Evolutionary conservation across 2,888 invertebrate species (phyloP).

Genomic region (Rhogogaster chlorosoma): DNA sequence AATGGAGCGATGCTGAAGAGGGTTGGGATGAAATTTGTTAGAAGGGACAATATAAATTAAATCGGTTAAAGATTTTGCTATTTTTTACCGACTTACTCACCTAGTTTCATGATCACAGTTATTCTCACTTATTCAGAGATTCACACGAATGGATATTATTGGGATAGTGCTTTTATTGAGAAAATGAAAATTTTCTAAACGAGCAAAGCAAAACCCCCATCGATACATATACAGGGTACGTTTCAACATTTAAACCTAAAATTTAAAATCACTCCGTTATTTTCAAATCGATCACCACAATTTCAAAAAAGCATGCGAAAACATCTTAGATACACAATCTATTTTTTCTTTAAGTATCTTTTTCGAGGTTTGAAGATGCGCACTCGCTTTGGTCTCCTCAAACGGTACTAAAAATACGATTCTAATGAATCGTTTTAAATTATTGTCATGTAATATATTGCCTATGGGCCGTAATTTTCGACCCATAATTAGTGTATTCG

Average conservation of each 20-base stretch:
- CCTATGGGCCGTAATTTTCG: background rate
- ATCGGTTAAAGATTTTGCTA: conserved; percentile 2
- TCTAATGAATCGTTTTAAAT: background rate
- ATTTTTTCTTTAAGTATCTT: background rate
- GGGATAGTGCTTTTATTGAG: background rate
- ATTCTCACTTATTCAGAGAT: background rate
- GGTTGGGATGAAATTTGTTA: conserved; percentile 14
- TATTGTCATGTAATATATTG: background rate
- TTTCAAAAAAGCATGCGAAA: background rate
- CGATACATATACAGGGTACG: background rate
- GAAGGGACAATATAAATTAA: background rate
- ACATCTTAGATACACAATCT: background rate
- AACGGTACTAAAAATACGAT: background rate
- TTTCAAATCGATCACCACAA: background rate
- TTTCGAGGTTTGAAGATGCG: background rate
- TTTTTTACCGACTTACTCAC: background rate
- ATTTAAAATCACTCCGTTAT: background rate
- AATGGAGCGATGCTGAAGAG: conserved; percentile 34
- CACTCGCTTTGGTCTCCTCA: background rate
- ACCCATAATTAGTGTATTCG: background rate
- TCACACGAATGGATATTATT: background rate
- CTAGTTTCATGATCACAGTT: background rate
- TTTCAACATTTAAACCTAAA: background rate
- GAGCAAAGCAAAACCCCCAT: background rate
- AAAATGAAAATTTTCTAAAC: background rate